These are phyloP conservation scores for Aplocera efformata DNA, from an alignment of 2,888 invertebrate genomes.

Conservation along the genomic window DNA sequence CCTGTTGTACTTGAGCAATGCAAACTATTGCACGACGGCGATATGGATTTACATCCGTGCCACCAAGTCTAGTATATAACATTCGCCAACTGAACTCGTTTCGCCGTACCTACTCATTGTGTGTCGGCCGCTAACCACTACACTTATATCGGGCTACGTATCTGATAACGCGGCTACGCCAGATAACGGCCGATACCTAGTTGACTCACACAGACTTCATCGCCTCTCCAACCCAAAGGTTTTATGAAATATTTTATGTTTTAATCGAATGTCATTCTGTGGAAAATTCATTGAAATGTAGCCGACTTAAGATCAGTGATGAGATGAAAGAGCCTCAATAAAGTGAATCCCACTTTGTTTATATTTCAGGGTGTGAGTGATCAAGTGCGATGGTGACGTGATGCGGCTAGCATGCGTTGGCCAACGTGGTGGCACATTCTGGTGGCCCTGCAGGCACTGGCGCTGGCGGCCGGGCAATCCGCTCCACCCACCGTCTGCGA, in stretches of 20 bases:
- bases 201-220: conserved; percentile 58
- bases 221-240: conserved; percentile 31
- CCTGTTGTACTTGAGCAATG: too few relatives aligned
- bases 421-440: conserved; percentile 57
- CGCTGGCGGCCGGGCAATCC: conserved; percentile 41
- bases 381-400: conserved; percentile 68
- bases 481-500: conserved; percentile 69
- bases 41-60: too few relatives aligned
- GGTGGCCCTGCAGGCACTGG: conserved; percentile 48
- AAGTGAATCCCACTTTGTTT: conserved; percentile 4
- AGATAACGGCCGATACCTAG: conserved; percentile 62
- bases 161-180: conserved; percentile 64
- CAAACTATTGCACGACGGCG: too few relatives aligned
- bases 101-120: conserved; percentile 19
- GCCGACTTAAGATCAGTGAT: neutral
- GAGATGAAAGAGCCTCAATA: neutral
- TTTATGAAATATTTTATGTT: conserved; percentile 14
- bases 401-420: conserved; percentile 57
- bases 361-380: conserved; percentile 41
- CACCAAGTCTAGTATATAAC: conserved; percentile 2
- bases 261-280: conserved; percentile 6
- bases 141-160: conserved; percentile 39
- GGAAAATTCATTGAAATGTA: conserved; percentile 1
- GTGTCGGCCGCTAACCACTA: conserved; percentile 10
- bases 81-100: conserved; percentile 14